Evolutionary conservation across 1,140 invertebrate species (phyloP), one percentile per base, ranked within the genome.

Genomic region (Apis florea): DNA sequence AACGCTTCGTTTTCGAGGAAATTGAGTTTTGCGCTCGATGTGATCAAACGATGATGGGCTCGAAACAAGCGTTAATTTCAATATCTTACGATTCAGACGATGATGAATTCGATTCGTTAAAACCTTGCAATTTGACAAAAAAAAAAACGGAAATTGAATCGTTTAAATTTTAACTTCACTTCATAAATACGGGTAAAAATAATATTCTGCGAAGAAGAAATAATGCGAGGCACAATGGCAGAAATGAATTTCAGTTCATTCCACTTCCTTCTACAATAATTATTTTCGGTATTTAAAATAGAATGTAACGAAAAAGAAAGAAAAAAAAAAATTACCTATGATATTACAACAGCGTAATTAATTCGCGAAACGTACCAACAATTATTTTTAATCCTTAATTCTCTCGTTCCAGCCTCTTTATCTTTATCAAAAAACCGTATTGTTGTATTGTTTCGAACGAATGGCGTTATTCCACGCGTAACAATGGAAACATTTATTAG

Each of bases 231-330:
- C 2, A 53, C 15, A 69, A 49, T 49, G n/a, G 12, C 67, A 51
- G 67, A 26, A 26, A 70, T 70, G 8, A 70, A 56, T 71, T 71
- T 56, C 53, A 40, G 1, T 54, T 71, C 69, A 2, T 53, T 70
- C 49, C 26, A 53, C 31, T 58, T 56, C 21, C 13, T 56, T 63
- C 2, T 2, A 19, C 6, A 26, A n/a, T 13, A 73, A 49, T 74
- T 74, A 63, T 74, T n/a, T n/a, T 63, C 58, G 58, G 19, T 9
- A 26, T 8, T 17, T 24, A 6, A 40, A 40, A 40, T 40, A 6
- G 6, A 40, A 40, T 6, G 0, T 40, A 40, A 40, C 15, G 26
- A 10, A 15, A 64, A 64, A 31, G 5, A 10, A 31, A 64, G 40
- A 21, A 64, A 40, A 19, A 31, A 2, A 15, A 21, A 19, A 31